Evolutionary conservation across 2,113 vertebrate genomes (phyloP).

Genomic region (Cepphus grylle): DNA sequence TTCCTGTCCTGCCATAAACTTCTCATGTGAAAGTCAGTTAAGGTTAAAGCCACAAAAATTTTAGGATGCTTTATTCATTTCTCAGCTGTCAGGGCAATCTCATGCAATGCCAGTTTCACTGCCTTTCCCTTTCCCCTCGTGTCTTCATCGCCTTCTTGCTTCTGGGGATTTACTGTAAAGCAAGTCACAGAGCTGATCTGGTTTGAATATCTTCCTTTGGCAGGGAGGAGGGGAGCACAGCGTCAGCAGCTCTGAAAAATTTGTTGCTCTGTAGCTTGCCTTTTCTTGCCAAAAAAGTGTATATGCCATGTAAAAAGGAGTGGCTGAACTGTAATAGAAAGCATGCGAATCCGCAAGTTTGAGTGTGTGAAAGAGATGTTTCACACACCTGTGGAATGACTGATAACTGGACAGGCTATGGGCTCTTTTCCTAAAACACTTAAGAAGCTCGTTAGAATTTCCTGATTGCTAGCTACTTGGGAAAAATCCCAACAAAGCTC

Average conservation of each 20-base stretch:
- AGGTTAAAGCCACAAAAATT: not conserved
- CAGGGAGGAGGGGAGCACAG: not conserved
- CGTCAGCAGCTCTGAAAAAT: not conserved
- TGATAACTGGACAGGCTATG: not conserved
- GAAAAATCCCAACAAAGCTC: not conserved
- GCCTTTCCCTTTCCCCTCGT: not conserved
- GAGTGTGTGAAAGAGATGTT: not conserved
- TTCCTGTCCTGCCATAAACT: not conserved
- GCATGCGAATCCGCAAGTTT: not conserved
- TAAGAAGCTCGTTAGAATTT: not conserved
- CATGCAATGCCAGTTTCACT: not conserved
- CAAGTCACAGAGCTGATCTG: not conserved
- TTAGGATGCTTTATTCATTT: not conserved
- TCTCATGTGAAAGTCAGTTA: not conserved
- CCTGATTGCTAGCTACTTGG: not conserved
- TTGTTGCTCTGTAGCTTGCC: not conserved
- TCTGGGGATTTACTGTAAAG: not conserved
- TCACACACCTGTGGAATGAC: not conserved
- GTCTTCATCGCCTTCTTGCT: not conserved
- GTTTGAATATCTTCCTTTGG: not conserved
- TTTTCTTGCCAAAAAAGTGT: not conserved
- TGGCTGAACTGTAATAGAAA: not conserved
- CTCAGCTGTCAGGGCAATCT: constrained; percentile 6
- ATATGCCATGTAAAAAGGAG: not conserved
- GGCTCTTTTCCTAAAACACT: not conserved